Conservation (phyloP, 2,888 invertebrate genomes). For the Hydrotaea cyrtoneurina region DNA sequence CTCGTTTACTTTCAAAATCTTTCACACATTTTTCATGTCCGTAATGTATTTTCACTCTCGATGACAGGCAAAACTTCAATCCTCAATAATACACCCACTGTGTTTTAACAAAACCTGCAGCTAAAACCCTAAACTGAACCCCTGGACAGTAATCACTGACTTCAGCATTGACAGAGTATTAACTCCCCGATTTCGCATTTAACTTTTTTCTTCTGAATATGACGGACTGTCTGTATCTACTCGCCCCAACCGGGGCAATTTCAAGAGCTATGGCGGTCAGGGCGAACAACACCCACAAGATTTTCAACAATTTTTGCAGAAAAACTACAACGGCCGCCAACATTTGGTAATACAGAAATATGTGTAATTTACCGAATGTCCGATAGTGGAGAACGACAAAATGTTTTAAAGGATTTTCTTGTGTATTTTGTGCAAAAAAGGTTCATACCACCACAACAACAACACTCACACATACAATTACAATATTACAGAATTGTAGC, state of each 20-base stretch:
- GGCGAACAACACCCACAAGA: slow-evolving; percentile 51
- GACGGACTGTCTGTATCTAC: too few species aligned
- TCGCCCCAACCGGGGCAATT: too few species aligned
- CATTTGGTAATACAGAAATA: neutral
- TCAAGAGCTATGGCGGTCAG: slow-evolving; percentile 38
- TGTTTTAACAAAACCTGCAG: too few species aligned
- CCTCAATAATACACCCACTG: too few species aligned
- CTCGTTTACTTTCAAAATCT: too few species aligned
- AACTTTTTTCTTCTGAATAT: too few species aligned
- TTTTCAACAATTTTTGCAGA: slow-evolving; percentile 28
- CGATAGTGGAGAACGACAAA: slow-evolving; percentile 8
- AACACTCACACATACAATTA: neutral
- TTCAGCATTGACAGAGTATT: neutral
- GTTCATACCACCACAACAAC: neutral
- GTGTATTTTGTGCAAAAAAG: neutral
- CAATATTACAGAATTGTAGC: slow-evolving; percentile 19
- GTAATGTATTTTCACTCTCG: too few species aligned
- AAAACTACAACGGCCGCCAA: slow-evolving; percentile 33
- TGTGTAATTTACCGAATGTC: neutral
- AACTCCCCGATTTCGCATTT: too few species aligned
- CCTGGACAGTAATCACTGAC: neutral
- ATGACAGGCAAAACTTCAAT: too few species aligned
- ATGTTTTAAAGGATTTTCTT: slow-evolving; percentile 7
- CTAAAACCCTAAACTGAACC: neutral
- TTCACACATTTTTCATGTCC: too few species aligned